phyloP scores from a whole-genome alignment of 2,888 invertebrate species.

The Exephanes ischioxanthus region DNA sequence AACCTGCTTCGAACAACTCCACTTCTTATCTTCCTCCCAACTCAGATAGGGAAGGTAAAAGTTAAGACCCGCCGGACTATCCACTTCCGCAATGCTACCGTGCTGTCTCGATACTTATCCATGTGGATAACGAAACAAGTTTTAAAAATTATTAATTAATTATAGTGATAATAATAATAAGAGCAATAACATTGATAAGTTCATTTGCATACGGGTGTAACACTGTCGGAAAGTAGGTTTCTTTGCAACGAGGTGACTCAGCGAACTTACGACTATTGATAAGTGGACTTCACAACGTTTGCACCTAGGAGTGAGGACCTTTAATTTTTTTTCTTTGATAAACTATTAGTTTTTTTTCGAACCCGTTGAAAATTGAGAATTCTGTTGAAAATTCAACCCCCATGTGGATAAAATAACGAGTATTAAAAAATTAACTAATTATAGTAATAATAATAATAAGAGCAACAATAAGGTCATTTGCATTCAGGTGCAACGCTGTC shows the following conservation, averaged over 20 bases:
- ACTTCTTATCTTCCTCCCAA: slow-evolving; percentile 1
- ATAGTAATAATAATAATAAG: no score
- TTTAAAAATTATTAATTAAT: not conserved
- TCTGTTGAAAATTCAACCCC: no score
- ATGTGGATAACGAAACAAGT: not conserved
- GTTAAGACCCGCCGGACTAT: not conserved
- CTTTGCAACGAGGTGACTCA: not conserved
- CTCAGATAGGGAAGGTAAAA: not conserved
- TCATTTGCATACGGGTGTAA: not conserved
- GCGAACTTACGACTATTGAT: not conserved
- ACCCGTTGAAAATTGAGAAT: not conserved
- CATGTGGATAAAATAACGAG: no score
- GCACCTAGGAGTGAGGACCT: no score
- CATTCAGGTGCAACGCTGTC: no score
- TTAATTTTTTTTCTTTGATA: no score
- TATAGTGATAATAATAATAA: not conserved
- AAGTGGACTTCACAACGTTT: not conserved
- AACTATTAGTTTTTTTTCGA: no score
- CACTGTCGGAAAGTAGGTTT: not conserved
- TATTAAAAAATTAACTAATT: no score
- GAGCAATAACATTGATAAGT: not conserved
- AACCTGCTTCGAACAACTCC: not conserved
- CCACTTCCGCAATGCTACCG: slow-evolving; percentile 8
- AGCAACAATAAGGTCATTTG: no score
- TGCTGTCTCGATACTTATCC: not conserved